Conservation (phyloP, 2,888 invertebrate genomes). For the Agapetus fuscipes region DNA sequence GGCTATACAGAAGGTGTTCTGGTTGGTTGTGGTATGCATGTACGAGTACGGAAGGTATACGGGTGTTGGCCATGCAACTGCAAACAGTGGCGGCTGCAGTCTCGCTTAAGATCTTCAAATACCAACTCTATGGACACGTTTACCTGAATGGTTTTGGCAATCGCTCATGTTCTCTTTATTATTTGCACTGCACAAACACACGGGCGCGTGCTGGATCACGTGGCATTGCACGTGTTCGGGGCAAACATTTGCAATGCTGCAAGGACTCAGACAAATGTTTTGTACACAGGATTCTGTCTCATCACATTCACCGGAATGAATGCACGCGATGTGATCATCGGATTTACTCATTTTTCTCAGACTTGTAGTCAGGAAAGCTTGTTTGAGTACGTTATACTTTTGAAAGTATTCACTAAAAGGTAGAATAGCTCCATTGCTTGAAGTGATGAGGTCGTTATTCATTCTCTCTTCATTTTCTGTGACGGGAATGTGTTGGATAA, state of each 20-base stretch:
- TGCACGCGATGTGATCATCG: conserved; percentile 10
- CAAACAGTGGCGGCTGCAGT: conserved; percentile 25
- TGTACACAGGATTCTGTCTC: conserved; percentile 38
- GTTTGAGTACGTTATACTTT: no score
- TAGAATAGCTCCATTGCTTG: background rate
- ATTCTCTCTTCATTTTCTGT: no score
- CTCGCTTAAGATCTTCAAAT: conserved; percentile 6
- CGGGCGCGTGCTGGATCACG: conserved; percentile 42
- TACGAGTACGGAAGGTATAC: no score
- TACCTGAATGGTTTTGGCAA: conserved; percentile 19
- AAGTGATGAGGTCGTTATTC: background rate
- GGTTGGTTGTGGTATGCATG: no score
- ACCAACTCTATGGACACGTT: conserved; percentile 16
- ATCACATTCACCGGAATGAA: conserved; percentile 29
- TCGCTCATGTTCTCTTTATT: conserved; percentile 19
- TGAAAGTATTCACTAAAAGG: no score
- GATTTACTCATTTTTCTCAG: conserved; percentile 20
- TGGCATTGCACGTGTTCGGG: conserved; percentile 36
- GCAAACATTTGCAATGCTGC: conserved; percentile 38
- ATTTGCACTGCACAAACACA: conserved; percentile 44
- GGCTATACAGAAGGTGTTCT: no score
- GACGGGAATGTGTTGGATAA: background rate
- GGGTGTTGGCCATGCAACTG: conserved; percentile 25
- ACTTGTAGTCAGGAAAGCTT: no score
- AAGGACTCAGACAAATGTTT: conserved; percentile 42